Conservation (phyloP, 2,888 invertebrate species). For the Coecobrya sp. region DNA sequence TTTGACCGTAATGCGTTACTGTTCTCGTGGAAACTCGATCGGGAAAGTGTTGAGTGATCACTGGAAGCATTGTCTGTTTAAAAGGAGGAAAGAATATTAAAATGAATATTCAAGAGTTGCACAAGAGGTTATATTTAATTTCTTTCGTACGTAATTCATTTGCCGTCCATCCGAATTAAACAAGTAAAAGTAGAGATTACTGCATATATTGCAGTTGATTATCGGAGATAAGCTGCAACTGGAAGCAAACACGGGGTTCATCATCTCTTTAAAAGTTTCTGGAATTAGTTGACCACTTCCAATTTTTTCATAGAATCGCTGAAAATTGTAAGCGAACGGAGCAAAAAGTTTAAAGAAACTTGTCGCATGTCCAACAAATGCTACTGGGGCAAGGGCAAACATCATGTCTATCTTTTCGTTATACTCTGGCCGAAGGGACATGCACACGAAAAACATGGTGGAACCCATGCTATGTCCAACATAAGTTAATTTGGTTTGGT, state of each 20-base stretch:
- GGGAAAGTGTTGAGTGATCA: constrained; percentile 57
- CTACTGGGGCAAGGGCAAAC: constrained; percentile 71
- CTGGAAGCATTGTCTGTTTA: constrained; percentile 65
- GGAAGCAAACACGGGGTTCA: constrained; percentile 39
- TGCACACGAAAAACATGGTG: constrained; percentile 69
- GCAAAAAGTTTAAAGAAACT: constrained; percentile 71
- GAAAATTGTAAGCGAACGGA: constrained; percentile 63
- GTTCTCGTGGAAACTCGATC: constrained; percentile 62
- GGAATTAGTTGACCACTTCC: constrained; percentile 61
- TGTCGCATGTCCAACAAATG: constrained; percentile 52
- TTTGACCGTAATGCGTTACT: constrained; percentile 64
- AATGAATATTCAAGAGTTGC: no score
- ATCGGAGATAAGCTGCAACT: constrained; percentile 35
- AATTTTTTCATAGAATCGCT: constrained; percentile 46
- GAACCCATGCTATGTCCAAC: constrained; percentile 70
- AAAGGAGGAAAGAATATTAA: no score
- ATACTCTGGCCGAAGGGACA: constrained; percentile 56
- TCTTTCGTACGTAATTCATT: background rate
- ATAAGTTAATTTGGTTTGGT: constrained; percentile 47
- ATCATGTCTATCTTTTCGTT: constrained; percentile 70
- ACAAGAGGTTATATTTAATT: background rate
- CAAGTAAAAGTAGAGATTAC: constrained; percentile 57
- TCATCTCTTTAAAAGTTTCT: constrained; percentile 21
- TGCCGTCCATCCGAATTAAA: constrained; percentile 68
- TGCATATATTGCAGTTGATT: constrained; percentile 63